These are phyloP conservation scores for Sebastes diaconus DNA, from an alignment of 2,797 vertebrate genomes.

Conservation along the genomic window DNA sequence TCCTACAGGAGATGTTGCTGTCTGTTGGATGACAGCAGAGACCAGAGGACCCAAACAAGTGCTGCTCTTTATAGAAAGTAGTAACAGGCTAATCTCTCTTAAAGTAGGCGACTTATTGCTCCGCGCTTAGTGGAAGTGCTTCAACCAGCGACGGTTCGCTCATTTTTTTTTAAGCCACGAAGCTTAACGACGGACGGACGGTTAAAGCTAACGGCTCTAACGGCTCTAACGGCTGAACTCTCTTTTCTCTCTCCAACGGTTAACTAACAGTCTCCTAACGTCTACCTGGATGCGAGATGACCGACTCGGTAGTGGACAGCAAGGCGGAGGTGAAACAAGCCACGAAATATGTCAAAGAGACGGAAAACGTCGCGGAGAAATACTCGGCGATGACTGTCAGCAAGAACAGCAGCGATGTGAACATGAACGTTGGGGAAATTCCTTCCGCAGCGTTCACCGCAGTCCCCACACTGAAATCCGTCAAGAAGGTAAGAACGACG, in stretches of 20 bases:
- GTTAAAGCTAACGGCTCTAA: background rate
- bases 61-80: conserved; percentile 13
- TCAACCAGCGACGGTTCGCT: background rate
- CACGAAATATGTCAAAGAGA: conserved; percentile 88
- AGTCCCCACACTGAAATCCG: conserved; percentile 83
- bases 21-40: conserved; percentile 64
- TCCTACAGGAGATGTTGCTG: conserved; percentile 51
- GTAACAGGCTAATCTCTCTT: background rate
- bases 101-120: background rate
- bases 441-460: conserved; percentile 85
- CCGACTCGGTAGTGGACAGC: conserved; percentile 78
- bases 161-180: conserved; percentile 37
- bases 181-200: conserved; percentile 17
- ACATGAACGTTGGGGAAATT: conserved; percentile 83
- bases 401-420: conserved; percentile 85
- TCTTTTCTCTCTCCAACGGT: too few relatives aligned
- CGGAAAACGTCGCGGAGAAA: conserved; percentile 88
- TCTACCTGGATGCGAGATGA: conserved; percentile 76
- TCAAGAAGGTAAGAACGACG: conserved; percentile 84
- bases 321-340: conserved; percentile 86
- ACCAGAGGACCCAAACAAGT: conserved; percentile 38
- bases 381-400: conserved; percentile 85
- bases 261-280: background rate
- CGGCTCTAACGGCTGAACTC: conserved; percentile 8
- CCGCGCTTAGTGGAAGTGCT: background rate